These are phyloP conservation scores for Colostygia pectinataria DNA, from an alignment of 2,888 invertebrate species.

Conservation along the genomic window DNA sequence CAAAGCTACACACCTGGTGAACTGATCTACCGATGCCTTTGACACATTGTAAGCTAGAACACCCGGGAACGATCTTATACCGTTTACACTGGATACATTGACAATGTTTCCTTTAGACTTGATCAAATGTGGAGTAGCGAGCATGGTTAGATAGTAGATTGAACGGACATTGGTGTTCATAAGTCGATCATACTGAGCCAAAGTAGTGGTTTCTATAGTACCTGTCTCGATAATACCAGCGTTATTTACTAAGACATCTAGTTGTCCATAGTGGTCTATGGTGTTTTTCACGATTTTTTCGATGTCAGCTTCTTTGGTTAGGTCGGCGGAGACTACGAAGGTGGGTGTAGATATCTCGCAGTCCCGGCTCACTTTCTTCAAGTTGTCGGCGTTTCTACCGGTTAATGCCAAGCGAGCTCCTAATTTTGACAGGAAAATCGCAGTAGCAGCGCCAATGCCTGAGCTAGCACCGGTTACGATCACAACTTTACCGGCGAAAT, in stretches of 20 bases:
- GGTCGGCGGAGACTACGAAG: conserved; percentile 86
- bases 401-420: conserved; percentile 89
- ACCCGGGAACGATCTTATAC: conserved; percentile 94
- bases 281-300: conserved; percentile 88
- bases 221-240: conserved; percentile 94
- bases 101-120: conserved; percentile 95
- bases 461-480: conserved; percentile 92
- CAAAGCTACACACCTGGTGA: conserved; percentile 95
- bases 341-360: conserved; percentile 72
- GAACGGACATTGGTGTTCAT: conserved; percentile 95
- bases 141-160: conserved; percentile 91
- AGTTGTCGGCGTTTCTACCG: conserved; percentile 86
- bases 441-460: conserved; percentile 93
- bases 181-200: conserved; percentile 94
- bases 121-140: conserved; percentile 93
- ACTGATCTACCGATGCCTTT: conserved; percentile 96
- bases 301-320: conserved; percentile 88
- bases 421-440: conserved; percentile 88
- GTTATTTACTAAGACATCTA: conserved; percentile 94
- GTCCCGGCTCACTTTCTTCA: conserved; percentile 72
- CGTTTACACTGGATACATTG: conserved; percentile 97
- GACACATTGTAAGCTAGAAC: conserved; percentile 96
- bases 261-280: conserved; percentile 87
- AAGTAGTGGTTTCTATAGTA: conserved; percentile 91
- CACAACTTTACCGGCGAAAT: conserved; percentile 88